These are phyloP conservation scores for Pangasianodon gigas DNA, from an alignment of 2,113 vertebrate genomes.

Conservation along the genomic window DNA sequence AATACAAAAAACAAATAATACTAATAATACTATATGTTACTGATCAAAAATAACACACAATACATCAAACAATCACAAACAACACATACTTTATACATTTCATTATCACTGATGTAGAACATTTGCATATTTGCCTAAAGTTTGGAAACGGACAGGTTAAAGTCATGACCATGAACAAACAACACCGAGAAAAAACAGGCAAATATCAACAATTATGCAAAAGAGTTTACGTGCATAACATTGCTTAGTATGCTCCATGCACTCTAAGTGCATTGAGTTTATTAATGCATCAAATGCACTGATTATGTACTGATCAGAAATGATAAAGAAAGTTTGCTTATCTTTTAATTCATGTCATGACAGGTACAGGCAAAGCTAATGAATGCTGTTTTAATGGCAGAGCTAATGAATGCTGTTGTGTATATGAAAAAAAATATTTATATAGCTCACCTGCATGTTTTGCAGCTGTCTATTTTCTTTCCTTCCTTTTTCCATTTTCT, in stretches of 20 bases:
- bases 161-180: not conserved
- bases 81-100: not conserved
- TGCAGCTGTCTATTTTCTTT: not conserved
- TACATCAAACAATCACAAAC: not conserved
- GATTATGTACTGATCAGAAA: not conserved
- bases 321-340: too few relatives aligned
- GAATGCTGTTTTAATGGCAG: not conserved
- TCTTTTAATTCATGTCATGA: not conserved
- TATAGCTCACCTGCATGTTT: slow-evolving; percentile 21
- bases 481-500: not conserved
- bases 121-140: not conserved
- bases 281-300: not conserved
- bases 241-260: not conserved
- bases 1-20: not conserved
- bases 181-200: not conserved
- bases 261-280: not conserved
- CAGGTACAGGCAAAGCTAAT: not conserved
- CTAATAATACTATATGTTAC: not conserved
- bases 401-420: not conserved
- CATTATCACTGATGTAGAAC: not conserved
- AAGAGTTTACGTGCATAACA: not conserved
- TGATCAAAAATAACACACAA: not conserved
- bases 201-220: not conserved
- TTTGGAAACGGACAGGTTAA: not conserved
- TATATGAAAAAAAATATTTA: not conserved